A percentile compares a stretch with the other conserved stretches of the same genome.
These are phyloP conservation scores for Notodonta dromedarius DNA, from an alignment of 2,888 invertebrate species.

Conservation along the genomic window DNA sequence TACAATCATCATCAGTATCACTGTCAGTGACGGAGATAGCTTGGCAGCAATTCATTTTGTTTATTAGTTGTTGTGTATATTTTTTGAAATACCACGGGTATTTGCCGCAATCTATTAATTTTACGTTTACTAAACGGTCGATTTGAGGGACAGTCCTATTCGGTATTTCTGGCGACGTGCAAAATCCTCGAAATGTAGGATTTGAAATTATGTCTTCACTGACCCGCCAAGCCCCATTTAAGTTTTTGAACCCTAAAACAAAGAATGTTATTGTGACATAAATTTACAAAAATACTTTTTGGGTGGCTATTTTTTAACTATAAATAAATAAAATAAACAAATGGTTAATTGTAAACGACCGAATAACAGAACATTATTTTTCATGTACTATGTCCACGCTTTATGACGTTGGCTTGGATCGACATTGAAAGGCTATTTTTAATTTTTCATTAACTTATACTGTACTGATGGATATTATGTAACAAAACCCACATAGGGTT, in stretches of 20 bases:
- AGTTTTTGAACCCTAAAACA: neutral
- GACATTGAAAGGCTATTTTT: no score
- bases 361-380: no score
- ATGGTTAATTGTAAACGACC: no score
- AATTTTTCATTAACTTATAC: no score
- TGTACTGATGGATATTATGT: no score
- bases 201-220: neutral
- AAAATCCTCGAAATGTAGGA: neutral
- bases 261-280: neutral
- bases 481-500: no score
- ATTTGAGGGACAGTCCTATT: conserved; percentile 8
- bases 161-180: neutral
- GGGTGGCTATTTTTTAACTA: no score
- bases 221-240: neutral
- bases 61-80: conserved; percentile 27
- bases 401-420: no score
- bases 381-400: no score
- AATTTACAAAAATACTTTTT: no score
- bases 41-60: conserved; percentile 5
- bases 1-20: conserved; percentile 29
- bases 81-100: conserved; percentile 39
- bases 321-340: no score
- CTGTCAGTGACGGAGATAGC: conserved; percentile 6
- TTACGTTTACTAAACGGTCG: conserved; percentile 16
- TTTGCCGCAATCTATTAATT: conserved; percentile 34